Evolutionary conservation across 2,888 invertebrate genomes (phyloP).

Genomic region (Pseudococcus longispinus): DNA sequence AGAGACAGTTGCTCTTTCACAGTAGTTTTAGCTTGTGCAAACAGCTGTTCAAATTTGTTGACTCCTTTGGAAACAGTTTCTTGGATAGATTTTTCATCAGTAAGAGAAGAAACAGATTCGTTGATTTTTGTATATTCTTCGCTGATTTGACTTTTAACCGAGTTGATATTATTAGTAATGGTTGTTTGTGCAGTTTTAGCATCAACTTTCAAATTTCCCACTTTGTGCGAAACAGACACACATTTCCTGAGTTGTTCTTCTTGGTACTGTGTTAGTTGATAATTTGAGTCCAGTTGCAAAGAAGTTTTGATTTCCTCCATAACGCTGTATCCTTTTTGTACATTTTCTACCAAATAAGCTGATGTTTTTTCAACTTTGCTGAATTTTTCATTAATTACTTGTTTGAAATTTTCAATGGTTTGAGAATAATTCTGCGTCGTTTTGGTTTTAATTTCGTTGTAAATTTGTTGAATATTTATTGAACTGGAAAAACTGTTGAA

Average conservation of each 20-base stretch:
- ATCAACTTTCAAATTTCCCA: conserved; percentile 18
- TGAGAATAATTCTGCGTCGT: background rate
- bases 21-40: background rate
- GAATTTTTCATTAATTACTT: conserved; percentile 10
- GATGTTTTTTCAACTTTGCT: background rate
- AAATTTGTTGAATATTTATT: background rate
- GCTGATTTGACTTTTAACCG: background rate
- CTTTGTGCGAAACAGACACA: background rate
- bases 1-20: background rate
- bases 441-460: background rate
- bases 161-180: background rate
- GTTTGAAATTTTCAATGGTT: background rate
- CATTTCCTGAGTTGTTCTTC: conserved; percentile 2
- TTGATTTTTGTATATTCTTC: background rate
- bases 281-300: background rate
- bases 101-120: background rate
- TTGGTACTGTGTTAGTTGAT: background rate
- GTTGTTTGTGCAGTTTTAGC: background rate
- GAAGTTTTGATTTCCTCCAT: background rate
- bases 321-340: conserved; percentile 1
- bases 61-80: background rate
- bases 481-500: background rate
- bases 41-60: conserved; percentile 7
- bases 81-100: conserved; percentile 17
- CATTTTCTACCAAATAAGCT: background rate